Evolutionary conservation across 2,797 vertebrate species (phyloP).

Genomic region (Benthosema pterotum): DNA sequence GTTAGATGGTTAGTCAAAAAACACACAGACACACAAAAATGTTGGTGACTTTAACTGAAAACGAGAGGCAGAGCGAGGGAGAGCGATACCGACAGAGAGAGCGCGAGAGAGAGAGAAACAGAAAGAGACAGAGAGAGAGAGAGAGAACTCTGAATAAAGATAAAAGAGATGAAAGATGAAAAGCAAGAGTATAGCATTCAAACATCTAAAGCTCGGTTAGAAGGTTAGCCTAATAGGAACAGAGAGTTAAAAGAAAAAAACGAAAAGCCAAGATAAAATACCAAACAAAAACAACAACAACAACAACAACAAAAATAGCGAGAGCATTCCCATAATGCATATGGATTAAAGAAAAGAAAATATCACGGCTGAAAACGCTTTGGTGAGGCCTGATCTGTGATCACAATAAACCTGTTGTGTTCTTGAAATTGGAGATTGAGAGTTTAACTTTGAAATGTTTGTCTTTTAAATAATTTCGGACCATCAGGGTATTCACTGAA

Average conservation of each 20-base stretch:
- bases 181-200: constrained; percentile 50
- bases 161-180: constrained; percentile 47
- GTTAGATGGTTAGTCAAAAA: constrained; percentile 93
- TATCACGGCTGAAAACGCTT: too few relatives aligned
- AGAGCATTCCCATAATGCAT: background rate
- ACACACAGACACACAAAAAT: constrained; percentile 78
- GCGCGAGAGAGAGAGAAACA: constrained; percentile 19
- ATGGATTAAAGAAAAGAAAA: too few relatives aligned
- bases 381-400: background rate
- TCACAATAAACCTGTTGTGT: too few relatives aligned
- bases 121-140: constrained; percentile 52
- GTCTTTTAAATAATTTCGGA: too few relatives aligned
- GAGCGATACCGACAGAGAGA: constrained; percentile 32
- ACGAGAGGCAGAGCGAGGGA: background rate
- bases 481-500: too few relatives aligned
- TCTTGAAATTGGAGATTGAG: too few relatives aligned
- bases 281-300: background rate
- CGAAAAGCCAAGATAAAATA: constrained; percentile 20
- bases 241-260: constrained; percentile 48
- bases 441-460: too few relatives aligned
- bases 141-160: constrained; percentile 50
- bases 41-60: constrained; percentile 80
- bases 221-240: constrained; percentile 55
- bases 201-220: constrained; percentile 61
- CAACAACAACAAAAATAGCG: constrained; percentile 19